phyloP scores from a whole-genome alignment of 1,140 invertebrate species.

The Meloidogyne exigua region DNA sequence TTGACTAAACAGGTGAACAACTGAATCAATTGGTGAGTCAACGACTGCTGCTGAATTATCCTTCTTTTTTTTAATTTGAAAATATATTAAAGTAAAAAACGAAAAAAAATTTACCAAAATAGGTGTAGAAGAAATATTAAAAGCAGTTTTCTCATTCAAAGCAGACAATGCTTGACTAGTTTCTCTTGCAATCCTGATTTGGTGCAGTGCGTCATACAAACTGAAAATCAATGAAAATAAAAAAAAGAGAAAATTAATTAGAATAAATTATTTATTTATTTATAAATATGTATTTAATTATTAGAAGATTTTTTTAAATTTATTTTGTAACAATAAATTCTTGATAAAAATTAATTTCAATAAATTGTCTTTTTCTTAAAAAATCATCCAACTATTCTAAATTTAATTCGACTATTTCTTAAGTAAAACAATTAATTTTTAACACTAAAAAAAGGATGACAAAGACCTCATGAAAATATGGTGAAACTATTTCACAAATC shows the following conservation, averaged over 20 bases:
- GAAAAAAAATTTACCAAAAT: neutral
- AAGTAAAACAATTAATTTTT: too few species aligned
- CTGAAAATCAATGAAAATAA: neutral
- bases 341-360: too few species aligned
- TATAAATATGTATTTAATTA: too few species aligned
- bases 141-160: neutral
- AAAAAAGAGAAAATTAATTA: neutral
- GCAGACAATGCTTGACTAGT: neutral
- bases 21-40: conserved; percentile 4
- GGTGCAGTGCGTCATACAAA: neutral
- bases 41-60: neutral
- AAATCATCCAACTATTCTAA: too few species aligned
- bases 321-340: too few species aligned
- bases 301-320: too few species aligned
- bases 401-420: too few species aligned
- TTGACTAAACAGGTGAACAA: neutral
- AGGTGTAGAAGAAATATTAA: neutral
- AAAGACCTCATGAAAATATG: too few species aligned
- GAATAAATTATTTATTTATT: neutral
- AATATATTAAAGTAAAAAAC: neutral
- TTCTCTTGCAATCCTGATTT: neutral
- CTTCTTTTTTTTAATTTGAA: neutral
- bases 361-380: too few species aligned
- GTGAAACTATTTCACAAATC: neutral
- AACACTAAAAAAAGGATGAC: too few species aligned